These are phyloP conservation scores for Mobula birostris DNA, from an alignment of 2,113 vertebrate genomes.

Conservation along the genomic window DNA sequence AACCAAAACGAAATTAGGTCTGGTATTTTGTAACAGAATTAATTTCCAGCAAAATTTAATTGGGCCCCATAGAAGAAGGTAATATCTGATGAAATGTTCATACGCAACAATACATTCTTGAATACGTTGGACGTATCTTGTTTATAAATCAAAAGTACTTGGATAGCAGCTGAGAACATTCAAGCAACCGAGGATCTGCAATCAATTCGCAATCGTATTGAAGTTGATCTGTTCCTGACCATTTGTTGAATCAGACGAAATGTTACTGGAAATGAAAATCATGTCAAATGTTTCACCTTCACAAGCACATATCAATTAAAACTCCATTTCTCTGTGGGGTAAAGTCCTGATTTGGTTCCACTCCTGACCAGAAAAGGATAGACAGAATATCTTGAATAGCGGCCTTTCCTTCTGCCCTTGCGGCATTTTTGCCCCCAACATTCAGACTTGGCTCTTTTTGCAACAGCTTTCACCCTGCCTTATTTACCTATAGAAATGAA, in stretches of 20 bases:
- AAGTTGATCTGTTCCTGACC: not conserved
- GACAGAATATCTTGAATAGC: not conserved
- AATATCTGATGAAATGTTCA: not conserved
- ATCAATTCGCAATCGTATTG: not conserved
- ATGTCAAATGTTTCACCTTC: not conserved
- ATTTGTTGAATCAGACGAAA: not conserved
- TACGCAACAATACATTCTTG: not conserved
- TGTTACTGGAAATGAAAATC: not conserved
- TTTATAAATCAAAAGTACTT: not conserved
- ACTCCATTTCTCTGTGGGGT: not conserved
- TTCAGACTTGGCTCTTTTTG: not conserved
- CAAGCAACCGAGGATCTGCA: not conserved
- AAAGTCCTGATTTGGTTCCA: not conserved
- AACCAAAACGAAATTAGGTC: not conserved
- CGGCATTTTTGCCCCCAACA: not conserved
- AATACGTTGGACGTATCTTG: not conserved
- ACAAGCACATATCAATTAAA: not conserved
- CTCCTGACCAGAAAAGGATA: not conserved
- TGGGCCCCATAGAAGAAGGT: not conserved
- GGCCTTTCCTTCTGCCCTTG: not conserved
- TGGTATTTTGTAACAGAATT: not conserved
- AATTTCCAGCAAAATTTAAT: not conserved
- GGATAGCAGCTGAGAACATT: not conserved
- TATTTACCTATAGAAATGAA: too few species aligned
- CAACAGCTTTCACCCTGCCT: too few species aligned